A percentile compares a stretch with the other conserved stretches of the same genome.
Evolutionary conservation across 2,888 invertebrate species (phyloP).

Genomic region (Trichogramma dendrolimi): DNA sequence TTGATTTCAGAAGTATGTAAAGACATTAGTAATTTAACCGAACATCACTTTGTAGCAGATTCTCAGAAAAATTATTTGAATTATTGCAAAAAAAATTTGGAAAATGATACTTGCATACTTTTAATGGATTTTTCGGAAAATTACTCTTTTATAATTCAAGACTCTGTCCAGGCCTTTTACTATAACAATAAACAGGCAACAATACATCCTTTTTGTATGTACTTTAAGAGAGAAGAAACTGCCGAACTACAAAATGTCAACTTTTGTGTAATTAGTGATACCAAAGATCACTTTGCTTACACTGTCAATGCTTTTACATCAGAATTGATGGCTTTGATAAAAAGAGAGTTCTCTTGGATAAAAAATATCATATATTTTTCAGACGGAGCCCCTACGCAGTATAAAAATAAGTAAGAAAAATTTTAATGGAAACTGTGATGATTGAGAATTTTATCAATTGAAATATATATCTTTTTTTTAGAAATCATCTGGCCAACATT

Average conservation of each 20-base stretch:
- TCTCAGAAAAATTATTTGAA: slow-evolving; percentile 15
- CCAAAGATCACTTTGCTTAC: too few species aligned
- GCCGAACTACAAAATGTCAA: too few species aligned
- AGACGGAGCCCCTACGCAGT: too few species aligned
- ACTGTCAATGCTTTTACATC: too few species aligned
- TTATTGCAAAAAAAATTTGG: slow-evolving; percentile 16
- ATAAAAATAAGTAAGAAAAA: slow-evolving; percentile 14
- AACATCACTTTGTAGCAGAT: slow-evolving; percentile 19
- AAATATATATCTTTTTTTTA: slow-evolving; percentile 1
- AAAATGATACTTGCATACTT: slow-evolving; percentile 19
- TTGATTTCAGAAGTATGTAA: slow-evolving; percentile 13
- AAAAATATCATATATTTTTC: too few species aligned
- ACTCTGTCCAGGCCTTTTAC: too few species aligned
- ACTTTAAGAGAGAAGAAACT: too few species aligned
- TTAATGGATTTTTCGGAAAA: slow-evolving; percentile 13
- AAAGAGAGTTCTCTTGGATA: too few species aligned
- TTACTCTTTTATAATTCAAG: slow-evolving; percentile 10
- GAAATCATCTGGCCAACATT: slow-evolving; percentile 12
- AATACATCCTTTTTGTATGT: too few species aligned
- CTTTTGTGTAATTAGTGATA: too few species aligned
- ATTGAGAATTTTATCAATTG: neutral
- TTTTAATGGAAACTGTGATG: neutral
- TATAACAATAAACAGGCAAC: too few species aligned
- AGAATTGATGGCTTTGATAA: too few species aligned
- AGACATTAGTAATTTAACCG: slow-evolving; percentile 14